Conservation (phyloP, 2,888 invertebrate species). For the Halictus ligatus region DNA sequence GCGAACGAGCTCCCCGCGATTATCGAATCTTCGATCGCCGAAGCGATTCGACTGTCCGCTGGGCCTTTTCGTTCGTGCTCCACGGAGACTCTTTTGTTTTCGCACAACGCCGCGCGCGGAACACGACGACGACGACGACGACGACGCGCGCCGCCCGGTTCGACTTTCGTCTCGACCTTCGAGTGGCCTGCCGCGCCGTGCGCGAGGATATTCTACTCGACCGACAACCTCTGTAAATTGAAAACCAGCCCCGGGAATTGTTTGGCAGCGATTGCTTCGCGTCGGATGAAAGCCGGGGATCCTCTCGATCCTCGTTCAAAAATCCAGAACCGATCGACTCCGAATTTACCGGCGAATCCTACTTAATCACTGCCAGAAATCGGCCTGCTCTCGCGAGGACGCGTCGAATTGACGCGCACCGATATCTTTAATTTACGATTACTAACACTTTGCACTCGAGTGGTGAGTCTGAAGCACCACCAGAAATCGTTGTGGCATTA, state of each 20-base stretch:
- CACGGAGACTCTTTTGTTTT: constrained; percentile 24
- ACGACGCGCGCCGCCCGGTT: neutral
- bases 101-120: neutral
- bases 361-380: neutral
- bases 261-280: neutral
- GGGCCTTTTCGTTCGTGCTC: constrained; percentile 25
- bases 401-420: too few species aligned
- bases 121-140: too few species aligned
- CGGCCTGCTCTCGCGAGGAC: neutral
- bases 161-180: constrained; percentile 22
- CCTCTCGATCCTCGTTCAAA: neutral
- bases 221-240: constrained; percentile 14
- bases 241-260: constrained; percentile 10
- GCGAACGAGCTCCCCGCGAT: constrained; percentile 74
- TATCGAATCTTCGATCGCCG: constrained; percentile 77
- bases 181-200: neutral
- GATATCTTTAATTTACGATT: neutral
- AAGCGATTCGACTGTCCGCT: constrained; percentile 55
- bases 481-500: too few species aligned
- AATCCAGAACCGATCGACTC: neutral
- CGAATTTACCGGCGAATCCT: neutral
- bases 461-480: too few species aligned
- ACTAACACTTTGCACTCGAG: too few species aligned
- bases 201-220: constrained; percentile 8
- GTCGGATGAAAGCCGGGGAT: neutral